phyloP scores from a whole-genome alignment of 2,113 vertebrate species.

The Sprattus sprattus region DNA sequence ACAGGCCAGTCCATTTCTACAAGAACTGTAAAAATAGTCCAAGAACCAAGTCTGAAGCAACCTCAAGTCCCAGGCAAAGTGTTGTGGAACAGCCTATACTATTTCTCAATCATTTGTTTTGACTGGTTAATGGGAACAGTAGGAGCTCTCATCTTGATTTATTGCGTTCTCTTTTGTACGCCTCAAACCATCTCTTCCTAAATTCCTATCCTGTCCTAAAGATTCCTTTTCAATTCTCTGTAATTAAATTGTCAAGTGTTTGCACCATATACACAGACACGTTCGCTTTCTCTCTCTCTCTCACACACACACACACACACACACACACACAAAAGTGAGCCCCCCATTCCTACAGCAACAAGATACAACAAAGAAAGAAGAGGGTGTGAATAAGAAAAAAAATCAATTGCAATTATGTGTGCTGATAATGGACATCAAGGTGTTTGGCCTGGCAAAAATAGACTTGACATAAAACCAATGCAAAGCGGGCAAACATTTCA shows the following conservation, averaged over 20 bases:
- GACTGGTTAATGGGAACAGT: background rate
- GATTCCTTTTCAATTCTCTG: background rate
- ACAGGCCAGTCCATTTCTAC: constrained; percentile 47
- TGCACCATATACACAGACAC: background rate
- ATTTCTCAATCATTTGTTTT: background rate
- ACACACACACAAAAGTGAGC: constrained; percentile 16
- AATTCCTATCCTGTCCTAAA: background rate
- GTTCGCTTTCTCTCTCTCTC: background rate
- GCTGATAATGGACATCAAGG: constrained; percentile 71
- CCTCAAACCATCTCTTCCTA: background rate
- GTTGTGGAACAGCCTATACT: background rate
- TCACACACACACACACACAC: background rate
- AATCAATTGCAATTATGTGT: constrained; percentile 74
- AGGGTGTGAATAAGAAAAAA: constrained; percentile 57
- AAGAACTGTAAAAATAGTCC: background rate
- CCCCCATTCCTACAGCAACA: constrained; percentile 39
- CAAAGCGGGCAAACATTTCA: constrained; percentile 63
- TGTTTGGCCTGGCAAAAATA: constrained; percentile 64
- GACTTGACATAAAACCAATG: constrained; percentile 69
- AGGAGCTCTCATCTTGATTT: background rate
- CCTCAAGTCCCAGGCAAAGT: background rate
- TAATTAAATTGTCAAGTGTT: background rate
- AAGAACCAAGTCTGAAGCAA: background rate
- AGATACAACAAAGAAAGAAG: constrained; percentile 55
- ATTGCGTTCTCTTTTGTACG: background rate